Evolutionary conservation across 2,888 invertebrate genomes (phyloP), one percentile per base, ranked within the genome.

Genomic region (Caprella mutica): DNA sequence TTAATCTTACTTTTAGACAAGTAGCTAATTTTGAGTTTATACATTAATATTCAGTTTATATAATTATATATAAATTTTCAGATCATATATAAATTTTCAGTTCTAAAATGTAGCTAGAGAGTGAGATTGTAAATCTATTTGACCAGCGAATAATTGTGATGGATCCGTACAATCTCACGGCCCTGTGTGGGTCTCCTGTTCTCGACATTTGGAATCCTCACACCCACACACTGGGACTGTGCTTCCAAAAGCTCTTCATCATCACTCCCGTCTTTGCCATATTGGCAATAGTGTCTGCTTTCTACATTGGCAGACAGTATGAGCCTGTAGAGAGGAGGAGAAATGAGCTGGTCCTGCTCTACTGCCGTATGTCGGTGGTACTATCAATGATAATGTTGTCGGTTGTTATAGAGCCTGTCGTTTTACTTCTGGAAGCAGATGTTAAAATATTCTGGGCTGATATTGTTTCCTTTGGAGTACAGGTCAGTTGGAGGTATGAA

Each of bases 181-280:
- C 48, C n/a, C 30, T 48, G 5, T 48, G 48, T 48, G 48, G 48
- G 4, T 17, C 27, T 4, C 48, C 48, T 4, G 21, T 30, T 29
- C 27, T 48, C 5, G 48, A 48, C 9, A 48, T 48, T 30, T 48
- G 48, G 48, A 48, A 48, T n/a, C 48, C 48, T 48, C 48, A 48
- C 17, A 48, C 48, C 1, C 48, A 24, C 21, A 30, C 48, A 3
- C 14, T 92, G 68, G 82, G 86, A 56, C 76, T 82, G 58, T 93
- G 92, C 72, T 92, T 92, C 71, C 88, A 90, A 72, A 82, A 86
- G 72, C 73, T 90, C 52, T 83, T 81, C 69, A 76, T 93, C 38
- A 68, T 70, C 72, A 78, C 86, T 67, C 89, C 91, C 17, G 72
- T 83, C 42, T 80, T 84, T 68, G 77, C 80, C 46, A 68, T 89